Conservation (phyloP, 1,140 invertebrate genomes). For the Prorops nasuta region DNA sequence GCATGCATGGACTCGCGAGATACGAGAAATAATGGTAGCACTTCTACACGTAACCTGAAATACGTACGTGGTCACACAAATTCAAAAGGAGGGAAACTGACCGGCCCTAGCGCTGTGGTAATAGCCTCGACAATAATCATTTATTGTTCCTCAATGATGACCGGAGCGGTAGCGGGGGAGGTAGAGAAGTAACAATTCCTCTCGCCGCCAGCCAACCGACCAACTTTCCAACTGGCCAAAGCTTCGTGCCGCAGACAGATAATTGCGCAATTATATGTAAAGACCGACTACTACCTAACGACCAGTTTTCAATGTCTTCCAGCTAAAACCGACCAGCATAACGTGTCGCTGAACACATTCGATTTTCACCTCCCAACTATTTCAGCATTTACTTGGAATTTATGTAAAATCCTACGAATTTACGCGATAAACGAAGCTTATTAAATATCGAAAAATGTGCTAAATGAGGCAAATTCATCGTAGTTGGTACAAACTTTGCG, state of each 20-base stretch:
- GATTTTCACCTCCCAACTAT: neutral
- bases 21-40: slow-evolving; percentile 43
- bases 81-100: slow-evolving; percentile 26
- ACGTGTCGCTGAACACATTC: neutral
- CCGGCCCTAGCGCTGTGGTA: slow-evolving; percentile 30
- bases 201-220: neutral
- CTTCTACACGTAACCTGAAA: slow-evolving; percentile 13
- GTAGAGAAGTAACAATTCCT: neutral
- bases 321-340: neutral
- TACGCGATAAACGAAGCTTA: too few species aligned
- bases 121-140: slow-evolving; percentile 40
- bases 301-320: neutral
- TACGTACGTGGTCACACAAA: slow-evolving; percentile 5
- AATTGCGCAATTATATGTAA: slow-evolving; percentile 7
- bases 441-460: too few species aligned
- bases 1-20: slow-evolving; percentile 38
- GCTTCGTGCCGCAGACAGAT: neutral
- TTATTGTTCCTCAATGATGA: slow-evolving; percentile 38
- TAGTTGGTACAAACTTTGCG: too few species aligned
- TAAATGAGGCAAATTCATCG: too few species aligned
- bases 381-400: too few species aligned
- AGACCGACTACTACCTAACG: neutral
- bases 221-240: neutral
- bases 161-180: slow-evolving; percentile 18
- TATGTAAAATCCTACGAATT: too few species aligned